Conservation (phyloP, 2,113 vertebrate species). For the Larimichthys polyactis region DNA sequence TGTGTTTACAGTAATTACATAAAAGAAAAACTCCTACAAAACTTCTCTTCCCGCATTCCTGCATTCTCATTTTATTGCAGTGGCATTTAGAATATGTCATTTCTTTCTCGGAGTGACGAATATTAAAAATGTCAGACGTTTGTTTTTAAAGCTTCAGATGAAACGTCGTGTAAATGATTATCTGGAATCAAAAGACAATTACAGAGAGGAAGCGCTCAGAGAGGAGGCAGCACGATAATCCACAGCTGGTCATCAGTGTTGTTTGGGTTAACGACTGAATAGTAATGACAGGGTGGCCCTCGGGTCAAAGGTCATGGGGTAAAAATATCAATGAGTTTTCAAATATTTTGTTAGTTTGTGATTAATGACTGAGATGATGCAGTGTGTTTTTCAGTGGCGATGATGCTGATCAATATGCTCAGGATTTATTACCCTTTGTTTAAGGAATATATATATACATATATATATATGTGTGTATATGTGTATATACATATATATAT, state of each 20-base stretch:
- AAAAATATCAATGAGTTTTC: neutral
- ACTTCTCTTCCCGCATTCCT: neutral
- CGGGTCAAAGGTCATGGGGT: neutral
- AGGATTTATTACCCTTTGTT: neutral
- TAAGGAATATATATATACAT: neutral
- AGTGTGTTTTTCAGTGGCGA: neutral
- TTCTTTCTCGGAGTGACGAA: neutral
- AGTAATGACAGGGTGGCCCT: neutral
- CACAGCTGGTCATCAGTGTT: neutral
- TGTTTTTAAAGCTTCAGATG: neutral
- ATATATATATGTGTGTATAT: too few species aligned
- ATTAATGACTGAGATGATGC: neutral
- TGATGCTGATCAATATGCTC: neutral
- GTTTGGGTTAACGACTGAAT: neutral
- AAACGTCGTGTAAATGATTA: constrained; percentile 7
- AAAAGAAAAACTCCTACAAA: neutral
- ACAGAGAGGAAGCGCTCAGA: neutral
- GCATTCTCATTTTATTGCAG: neutral
- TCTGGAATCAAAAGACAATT: constrained; percentile 16
- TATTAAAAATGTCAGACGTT: neutral
- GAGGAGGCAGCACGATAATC: neutral
- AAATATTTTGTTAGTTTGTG: neutral
- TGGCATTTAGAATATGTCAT: neutral
- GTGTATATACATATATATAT: too few species aligned
- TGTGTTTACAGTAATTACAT: too few species aligned